A percentile compares a stretch with the other conserved stretches of the same genome.
Conservation (phyloP, 2,888 invertebrate genomes). For the Leucoma salicis region DNA sequence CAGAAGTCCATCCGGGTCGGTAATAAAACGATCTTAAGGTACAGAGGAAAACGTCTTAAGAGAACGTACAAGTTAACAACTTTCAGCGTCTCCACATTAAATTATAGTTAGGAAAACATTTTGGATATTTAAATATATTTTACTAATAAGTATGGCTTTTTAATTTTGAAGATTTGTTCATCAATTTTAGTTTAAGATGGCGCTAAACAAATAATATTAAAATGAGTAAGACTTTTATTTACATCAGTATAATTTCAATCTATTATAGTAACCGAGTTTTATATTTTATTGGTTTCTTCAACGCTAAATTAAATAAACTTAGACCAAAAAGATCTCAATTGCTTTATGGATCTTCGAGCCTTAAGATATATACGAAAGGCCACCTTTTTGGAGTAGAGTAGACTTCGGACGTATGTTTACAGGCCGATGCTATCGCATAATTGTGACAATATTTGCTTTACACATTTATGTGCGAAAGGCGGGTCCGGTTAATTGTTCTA, state of each 20-base stretch:
- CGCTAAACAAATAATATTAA: no score
- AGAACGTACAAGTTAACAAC: constrained; percentile 32
- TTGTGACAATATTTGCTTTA: constrained; percentile 79
- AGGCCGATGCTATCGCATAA: constrained; percentile 77
- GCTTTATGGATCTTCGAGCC: constrained; percentile 48
- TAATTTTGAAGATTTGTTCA: no score
- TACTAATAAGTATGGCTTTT: no score
- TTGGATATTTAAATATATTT: no score
- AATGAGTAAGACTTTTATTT: no score
- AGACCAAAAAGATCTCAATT: constrained; percentile 41
- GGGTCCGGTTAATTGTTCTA: constrained; percentile 59
- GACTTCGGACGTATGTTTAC: constrained; percentile 67
- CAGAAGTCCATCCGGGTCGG: constrained; percentile 78
- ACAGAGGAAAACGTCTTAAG: constrained; percentile 73
- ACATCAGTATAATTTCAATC: no score
- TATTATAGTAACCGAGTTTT: no score
- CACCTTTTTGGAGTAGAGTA: no score
- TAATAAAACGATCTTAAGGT: constrained; percentile 80
- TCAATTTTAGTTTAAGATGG: no score
- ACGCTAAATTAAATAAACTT: constrained; percentile 38
- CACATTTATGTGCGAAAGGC: constrained; percentile 62
- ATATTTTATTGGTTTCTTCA: no score
- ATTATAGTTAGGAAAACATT: not conserved
- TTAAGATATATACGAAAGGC: constrained; percentile 71
- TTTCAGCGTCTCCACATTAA: constrained; percentile 32